Conservation (phyloP, 2,113 vertebrate species). For the Patagioenas fasciata region DNA sequence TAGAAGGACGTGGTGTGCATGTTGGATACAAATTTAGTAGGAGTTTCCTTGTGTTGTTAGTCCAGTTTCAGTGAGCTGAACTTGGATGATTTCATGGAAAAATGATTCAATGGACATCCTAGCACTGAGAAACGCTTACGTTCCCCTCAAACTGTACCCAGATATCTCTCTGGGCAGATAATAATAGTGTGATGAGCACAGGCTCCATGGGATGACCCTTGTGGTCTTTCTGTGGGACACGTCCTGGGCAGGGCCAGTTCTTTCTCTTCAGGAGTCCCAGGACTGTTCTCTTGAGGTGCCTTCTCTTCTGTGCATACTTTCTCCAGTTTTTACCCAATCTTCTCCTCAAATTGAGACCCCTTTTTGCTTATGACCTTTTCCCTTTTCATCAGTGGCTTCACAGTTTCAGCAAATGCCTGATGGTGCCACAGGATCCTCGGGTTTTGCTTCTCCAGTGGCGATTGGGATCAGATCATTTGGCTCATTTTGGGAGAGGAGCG, state of each 20-base stretch:
- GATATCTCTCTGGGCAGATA: background rate
- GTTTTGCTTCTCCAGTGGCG: background rate
- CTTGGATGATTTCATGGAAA: background rate
- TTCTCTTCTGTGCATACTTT: background rate
- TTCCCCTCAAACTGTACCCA: background rate
- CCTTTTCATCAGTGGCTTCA: background rate
- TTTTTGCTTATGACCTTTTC: fast-evolving
- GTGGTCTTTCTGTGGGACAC: background rate
- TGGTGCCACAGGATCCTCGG: background rate
- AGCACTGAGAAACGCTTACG: background rate
- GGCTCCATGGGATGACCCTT: background rate
- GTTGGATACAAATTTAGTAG: background rate
- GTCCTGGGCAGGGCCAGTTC: background rate
- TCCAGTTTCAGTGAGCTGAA: background rate
- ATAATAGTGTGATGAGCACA: background rate
- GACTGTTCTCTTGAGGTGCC: background rate
- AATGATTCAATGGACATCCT: background rate
- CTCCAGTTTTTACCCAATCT: background rate
- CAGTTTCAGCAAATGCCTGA: background rate
- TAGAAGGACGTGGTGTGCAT: fast-evolving
- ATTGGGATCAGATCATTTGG: fast-evolving
- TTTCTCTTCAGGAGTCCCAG: background rate
- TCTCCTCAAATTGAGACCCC: background rate
- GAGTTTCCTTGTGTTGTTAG: background rate
- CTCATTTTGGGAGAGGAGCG: background rate